Evolutionary conservation across 2,113 vertebrate genomes (phyloP), one percentile per base, ranked within the genome.

Genomic region (Morone saxatilis): DNA sequence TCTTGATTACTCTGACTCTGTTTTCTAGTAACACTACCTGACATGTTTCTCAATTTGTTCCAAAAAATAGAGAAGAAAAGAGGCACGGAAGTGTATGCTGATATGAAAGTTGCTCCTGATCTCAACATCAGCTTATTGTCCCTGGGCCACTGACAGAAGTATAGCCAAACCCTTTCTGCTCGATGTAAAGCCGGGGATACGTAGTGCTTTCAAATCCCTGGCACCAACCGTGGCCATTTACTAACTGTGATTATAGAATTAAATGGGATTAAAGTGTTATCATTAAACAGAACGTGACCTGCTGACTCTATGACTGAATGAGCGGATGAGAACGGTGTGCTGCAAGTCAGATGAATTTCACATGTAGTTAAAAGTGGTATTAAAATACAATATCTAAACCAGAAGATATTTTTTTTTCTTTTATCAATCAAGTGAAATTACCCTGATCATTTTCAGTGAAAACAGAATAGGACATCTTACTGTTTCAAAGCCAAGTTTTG

Each of bases 201-300:
- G 48, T 36, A 40, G 45, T 66, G 53, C 67, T 56, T 89, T 91
- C 59, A 93, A 87, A 89, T 86, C 85, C 78, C 72, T 73, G 66
- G 82, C 86, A 88, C 80, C 87, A 66, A 83, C 79, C 66, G 25
- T 79, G 76, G 84, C 76, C 86, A 75, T 91, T 93, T 93, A 89
- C 80, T 65, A 76, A 90, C 85, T 84, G 76, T 22, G 88, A 91
- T 92, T 91, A 93, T 71, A 88, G 85, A 93, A 93, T 93, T 93
- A 92, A 94, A 91, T 86, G n/a, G 90, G 89, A 94, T 95, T 94
- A 92, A 76, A 79, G 90, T 60, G 85, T 92, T 92, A 92, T 91
- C 87, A 83, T 91, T 79, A 84, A 88, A 86, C 63, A 69, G 65
- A 83, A 85, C 67, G 80, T 88, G 83, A 92, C 88, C 89, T 73